These are phyloP conservation scores for Micromys minutus DNA, from an alignment of 2,113 vertebrate genomes.

Conservation along the genomic window DNA sequence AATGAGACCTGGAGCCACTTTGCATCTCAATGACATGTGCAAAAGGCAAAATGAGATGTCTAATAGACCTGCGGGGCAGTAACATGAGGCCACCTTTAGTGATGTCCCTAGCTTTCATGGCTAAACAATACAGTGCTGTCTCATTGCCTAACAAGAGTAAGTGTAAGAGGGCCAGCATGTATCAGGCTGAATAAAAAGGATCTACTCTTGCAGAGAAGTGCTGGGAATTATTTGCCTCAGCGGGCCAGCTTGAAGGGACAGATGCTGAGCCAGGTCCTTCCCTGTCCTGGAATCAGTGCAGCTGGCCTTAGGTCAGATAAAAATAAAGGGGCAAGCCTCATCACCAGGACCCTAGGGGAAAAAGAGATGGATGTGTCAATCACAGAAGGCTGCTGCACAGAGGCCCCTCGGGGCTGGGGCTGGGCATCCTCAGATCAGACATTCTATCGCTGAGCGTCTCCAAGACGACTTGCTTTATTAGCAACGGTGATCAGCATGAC, in stretches of 20 bases:
- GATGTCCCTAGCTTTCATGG: conserved; percentile 61
- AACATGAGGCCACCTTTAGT: conserved; percentile 47
- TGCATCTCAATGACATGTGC: conserved; percentile 47
- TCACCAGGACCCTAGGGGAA: conserved; percentile 1
- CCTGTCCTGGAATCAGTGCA: conserved; percentile 71
- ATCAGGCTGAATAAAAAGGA: conserved; percentile 52
- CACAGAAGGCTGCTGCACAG: conserved; percentile 78
- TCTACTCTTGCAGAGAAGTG: neutral
- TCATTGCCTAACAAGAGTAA: conserved; percentile 51
- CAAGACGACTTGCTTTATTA: neutral
- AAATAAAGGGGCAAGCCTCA: conserved; percentile 80
- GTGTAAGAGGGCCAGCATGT: conserved; percentile 47
- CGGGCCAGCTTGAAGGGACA: conserved; percentile 57
- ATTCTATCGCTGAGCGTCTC: neutral
- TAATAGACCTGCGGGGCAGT: conserved; percentile 1
- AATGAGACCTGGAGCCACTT: conserved; percentile 1
- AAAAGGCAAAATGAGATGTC: conserved; percentile 63
- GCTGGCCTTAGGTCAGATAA: conserved; percentile 80
- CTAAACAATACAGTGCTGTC: conserved; percentile 60
- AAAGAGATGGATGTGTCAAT: conserved; percentile 39
- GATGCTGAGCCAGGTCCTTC: conserved; percentile 67
- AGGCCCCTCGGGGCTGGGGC: conserved; percentile 46
- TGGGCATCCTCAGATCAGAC: conserved; percentile 9
- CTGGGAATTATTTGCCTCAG: conserved; percentile 69
- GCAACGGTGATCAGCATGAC: neutral